These are phyloP conservation scores for Lophius americanus DNA, from an alignment of 2,797 vertebrate species.

Conservation along the genomic window DNA sequence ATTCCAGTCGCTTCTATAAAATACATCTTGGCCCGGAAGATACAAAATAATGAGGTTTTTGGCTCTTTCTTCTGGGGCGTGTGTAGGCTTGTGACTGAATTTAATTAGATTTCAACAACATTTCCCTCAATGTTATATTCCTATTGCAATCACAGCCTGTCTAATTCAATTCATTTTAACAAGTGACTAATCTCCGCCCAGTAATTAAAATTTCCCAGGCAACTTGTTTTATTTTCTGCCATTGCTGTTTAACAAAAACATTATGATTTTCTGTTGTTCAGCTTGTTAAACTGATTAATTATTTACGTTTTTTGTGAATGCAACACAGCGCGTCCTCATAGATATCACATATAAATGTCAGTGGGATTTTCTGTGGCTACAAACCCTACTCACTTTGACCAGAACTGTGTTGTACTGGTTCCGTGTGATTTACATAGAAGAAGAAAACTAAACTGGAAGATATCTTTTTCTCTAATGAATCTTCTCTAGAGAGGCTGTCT, in stretches of 20 bases:
- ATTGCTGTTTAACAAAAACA: not conserved
- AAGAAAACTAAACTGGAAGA: conserved; percentile 23
- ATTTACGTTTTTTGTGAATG: not conserved
- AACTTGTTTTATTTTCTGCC: not conserved
- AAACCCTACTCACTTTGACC: conserved; percentile 10
- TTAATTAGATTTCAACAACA: conserved; percentile 30
- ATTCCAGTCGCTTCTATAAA: conserved; percentile 32
- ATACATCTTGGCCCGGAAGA: conserved; percentile 14
- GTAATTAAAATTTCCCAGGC: not conserved
- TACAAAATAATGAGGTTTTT: conserved; percentile 5
- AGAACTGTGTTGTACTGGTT: conserved; percentile 8
- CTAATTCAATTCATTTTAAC: conserved; percentile 6
- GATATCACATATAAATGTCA: conserved; percentile 23
- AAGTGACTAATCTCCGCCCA: not conserved
- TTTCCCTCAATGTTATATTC: not conserved
- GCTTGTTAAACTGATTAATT: not conserved
- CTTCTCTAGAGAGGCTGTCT: conserved; percentile 42
- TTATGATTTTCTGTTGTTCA: not conserved
- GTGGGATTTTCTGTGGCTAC: conserved; percentile 11
- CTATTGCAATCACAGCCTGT: not conserved
- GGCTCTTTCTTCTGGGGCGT: conserved; percentile 10
- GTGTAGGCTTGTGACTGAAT: conserved; percentile 6
- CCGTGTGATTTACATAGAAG: conserved; percentile 24
- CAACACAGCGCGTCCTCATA: conserved; percentile 4
- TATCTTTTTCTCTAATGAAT: conserved; percentile 54